phyloP scores from a whole-genome alignment of 2,888 invertebrate genomes.

The Drosophila demipolita region DNA sequence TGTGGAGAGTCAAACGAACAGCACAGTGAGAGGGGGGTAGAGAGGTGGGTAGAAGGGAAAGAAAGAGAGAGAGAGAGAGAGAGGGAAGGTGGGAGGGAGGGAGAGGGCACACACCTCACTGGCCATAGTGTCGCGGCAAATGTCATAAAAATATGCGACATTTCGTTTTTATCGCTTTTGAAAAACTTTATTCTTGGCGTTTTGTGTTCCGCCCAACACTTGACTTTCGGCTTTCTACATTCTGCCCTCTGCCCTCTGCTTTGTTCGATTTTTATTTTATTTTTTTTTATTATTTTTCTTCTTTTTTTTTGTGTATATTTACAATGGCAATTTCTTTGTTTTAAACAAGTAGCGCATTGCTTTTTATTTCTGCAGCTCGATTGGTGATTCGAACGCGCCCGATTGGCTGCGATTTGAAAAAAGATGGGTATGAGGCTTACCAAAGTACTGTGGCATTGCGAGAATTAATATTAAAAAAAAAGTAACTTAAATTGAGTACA shows the following conservation, averaged over 20 bases:
- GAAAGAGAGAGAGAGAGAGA: neutral
- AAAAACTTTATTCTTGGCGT: constrained; percentile 83
- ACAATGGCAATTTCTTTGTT: constrained; percentile 80
- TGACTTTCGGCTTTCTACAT: constrained; percentile 46
- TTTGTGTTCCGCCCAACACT: constrained; percentile 44
- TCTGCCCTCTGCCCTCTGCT: constrained; percentile 22
- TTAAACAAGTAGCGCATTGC: constrained; percentile 81
- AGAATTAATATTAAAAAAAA: neutral
- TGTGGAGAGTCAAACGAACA: no score
- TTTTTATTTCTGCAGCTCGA: constrained; percentile 76
- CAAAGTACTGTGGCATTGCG: constrained; percentile 26
- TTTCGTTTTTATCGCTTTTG: constrained; percentile 85
- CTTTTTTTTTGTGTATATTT: constrained; percentile 66
- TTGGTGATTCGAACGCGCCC: constrained; percentile 77
- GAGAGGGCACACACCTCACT: constrained; percentile 36
- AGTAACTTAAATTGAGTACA: neutral
- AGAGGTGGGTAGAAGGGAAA: neutral
- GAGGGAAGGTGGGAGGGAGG: neutral
- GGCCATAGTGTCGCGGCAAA: constrained; percentile 64
- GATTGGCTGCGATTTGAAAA: constrained; percentile 74
- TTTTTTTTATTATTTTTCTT: constrained; percentile 50
- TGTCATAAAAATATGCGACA: constrained; percentile 86
- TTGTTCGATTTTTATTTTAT: constrained; percentile 48
- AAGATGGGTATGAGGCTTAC: constrained; percentile 12
- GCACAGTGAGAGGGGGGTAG: neutral